phyloP scores from a whole-genome alignment of 2,797 vertebrate genomes.

The Sphenodon punctatus region DNA sequence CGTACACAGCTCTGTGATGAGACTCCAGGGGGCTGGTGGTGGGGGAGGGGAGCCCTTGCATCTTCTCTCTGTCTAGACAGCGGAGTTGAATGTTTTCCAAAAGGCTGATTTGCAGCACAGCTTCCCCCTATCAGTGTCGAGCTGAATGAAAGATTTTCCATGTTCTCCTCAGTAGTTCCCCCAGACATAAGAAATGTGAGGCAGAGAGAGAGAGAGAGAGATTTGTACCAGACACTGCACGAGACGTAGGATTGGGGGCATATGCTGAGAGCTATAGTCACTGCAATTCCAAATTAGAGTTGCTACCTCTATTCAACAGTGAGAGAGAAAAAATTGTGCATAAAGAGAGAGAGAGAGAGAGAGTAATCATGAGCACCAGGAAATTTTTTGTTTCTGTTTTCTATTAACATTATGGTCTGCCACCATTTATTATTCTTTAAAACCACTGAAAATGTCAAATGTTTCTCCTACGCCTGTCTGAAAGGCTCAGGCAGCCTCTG shows the following conservation, averaged over 20 bases:
- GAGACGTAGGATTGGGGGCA: slow-evolving; percentile 28
- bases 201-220: too few relatives aligned
- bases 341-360: background rate
- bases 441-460: slow-evolving; percentile 17
- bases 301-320: background rate
- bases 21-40: slow-evolving; percentile 42
- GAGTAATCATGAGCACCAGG: slow-evolving; percentile 5
- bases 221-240: slow-evolving; percentile 53
- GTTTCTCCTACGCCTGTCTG: slow-evolving; percentile 39
- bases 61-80: slow-evolving; percentile 73
- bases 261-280: slow-evolving; percentile 35
- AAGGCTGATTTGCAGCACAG: slow-evolving; percentile 51
- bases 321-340: background rate
- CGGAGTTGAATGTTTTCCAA: slow-evolving; percentile 71
- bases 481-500: background rate
- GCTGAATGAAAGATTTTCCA: slow-evolving; percentile 44
- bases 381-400: background rate
- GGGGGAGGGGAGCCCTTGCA: slow-evolving; percentile 47
- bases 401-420: slow-evolving; percentile 23
- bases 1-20: slow-evolving; percentile 54
- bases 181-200: slow-evolving; percentile 19
- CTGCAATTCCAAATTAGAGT: slow-evolving; percentile 13
- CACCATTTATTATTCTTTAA: slow-evolving; percentile 41
- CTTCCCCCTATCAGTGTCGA: slow-evolving; percentile 17
- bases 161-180: slow-evolving; percentile 27